phyloP scores from a whole-genome alignment of 1,140 invertebrate species.

The Hycleus cichorii region DNA sequence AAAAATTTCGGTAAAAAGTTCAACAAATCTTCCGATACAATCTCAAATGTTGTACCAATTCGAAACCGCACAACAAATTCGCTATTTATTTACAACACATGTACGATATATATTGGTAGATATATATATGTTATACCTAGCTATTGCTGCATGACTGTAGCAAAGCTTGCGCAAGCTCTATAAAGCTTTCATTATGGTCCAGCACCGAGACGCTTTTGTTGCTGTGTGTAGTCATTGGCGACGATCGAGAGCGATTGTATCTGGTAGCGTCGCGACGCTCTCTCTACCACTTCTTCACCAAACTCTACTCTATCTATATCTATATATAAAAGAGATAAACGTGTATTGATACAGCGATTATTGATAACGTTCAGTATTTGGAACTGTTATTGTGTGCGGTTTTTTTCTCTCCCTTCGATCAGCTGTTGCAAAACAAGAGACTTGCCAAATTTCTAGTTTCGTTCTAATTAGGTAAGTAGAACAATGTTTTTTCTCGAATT shows the following conservation, averaged over 20 bases:
- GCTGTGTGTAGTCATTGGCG: conserved; percentile 12
- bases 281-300: background rate
- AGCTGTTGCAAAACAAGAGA: background rate
- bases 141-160: conserved; percentile 6
- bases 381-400: background rate
- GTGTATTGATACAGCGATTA: conserved; percentile 5
- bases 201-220: conserved; percentile 8
- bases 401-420: background rate
- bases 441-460: background rate
- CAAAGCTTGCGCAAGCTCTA: conserved; percentile 18
- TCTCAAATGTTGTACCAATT: background rate
- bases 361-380: conserved; percentile 1
- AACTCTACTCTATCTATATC: too few relatives aligned
- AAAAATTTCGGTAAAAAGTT: too few relatives aligned
- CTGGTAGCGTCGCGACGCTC: conserved; percentile 4
- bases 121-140: conserved; percentile 8
- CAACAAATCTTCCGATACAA: too few relatives aligned
- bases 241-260: conserved; percentile 9
- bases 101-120: background rate
- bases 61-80: background rate
- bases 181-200: conserved; percentile 16
- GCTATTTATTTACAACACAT: background rate
- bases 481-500: background rate
- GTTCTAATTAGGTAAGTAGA: conserved; percentile 4
- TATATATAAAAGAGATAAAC: too few relatives aligned